Conservation (phyloP, 2,113 vertebrate genomes). For the Mellivora capensis region DNA sequence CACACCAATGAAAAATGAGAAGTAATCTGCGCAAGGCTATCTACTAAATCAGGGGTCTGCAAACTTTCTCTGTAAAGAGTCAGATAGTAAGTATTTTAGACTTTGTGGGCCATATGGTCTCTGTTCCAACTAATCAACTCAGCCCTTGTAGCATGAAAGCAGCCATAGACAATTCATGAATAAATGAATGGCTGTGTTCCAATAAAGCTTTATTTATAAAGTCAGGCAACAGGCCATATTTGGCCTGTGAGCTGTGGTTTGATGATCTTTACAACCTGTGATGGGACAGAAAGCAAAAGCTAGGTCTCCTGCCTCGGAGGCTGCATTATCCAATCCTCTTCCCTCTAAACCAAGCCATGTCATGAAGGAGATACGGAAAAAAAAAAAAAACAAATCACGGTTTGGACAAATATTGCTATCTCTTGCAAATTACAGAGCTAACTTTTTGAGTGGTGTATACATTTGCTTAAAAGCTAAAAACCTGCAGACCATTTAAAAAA, state of each 20-base stretch:
- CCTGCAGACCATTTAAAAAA: constrained; percentile 28
- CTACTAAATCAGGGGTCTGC: background rate
- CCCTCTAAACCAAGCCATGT: background rate
- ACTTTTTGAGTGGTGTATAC: background rate
- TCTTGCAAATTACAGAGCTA: constrained; percentile 27
- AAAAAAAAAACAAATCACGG: background rate
- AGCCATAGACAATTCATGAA: background rate
- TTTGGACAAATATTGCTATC: constrained; percentile 40
- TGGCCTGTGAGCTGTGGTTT: background rate
- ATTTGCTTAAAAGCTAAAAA: background rate
- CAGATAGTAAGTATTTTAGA: background rate
- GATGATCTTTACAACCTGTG: background rate
- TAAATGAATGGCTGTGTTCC: constrained; percentile 1
- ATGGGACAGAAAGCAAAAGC: background rate
- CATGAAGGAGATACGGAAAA: background rate
- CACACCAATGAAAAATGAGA: background rate
- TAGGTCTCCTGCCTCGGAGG: background rate
- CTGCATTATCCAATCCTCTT: background rate
- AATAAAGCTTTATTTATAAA: constrained; percentile 58
- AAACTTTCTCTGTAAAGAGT: background rate
- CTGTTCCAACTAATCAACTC: background rate
- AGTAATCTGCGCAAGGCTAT: background rate
- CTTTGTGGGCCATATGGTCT: background rate
- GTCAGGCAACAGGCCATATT: background rate
- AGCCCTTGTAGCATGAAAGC: background rate